A percentile compares a stretch with the other conserved stretches of the same genome.
Evolutionary conservation across 30 jellyfish, hydroid and myxozoan species (phyloP).

Genomic region (Cassiopea andromeda): DNA sequence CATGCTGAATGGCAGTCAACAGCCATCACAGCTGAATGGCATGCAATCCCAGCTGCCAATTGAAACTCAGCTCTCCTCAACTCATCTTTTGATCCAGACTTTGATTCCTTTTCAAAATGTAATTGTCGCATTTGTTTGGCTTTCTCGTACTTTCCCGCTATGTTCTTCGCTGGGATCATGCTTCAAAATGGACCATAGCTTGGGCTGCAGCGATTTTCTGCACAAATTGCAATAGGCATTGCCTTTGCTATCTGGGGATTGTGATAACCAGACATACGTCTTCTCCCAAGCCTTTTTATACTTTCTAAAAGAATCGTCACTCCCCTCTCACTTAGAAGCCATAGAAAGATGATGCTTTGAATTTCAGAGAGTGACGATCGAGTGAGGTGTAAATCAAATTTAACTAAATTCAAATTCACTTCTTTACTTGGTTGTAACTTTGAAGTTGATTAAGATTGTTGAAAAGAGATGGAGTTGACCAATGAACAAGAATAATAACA

Average conservation of each 20-base stretch:
- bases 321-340: conserved; percentile 59
- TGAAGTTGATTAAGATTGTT: background rate
- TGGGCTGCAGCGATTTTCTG: conserved; percentile 43
- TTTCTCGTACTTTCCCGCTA: conserved; percentile 11
- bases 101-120: background rate
- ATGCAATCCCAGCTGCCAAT: conserved; percentile 72
- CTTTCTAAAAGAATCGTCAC: conserved; percentile 39
- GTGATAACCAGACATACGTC: conserved; percentile 59
- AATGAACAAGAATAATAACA: background rate
- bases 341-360: background rate
- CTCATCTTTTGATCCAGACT: conserved; percentile 18
- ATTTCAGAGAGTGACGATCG: background rate
- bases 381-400: background rate
- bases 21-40: conserved; percentile 72
- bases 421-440: background rate
- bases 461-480: background rate
- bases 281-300: conserved; percentile 56
- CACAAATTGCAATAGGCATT: conserved; percentile 52
- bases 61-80: conserved; percentile 63
- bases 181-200: conserved; percentile 41
- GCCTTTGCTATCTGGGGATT: conserved; percentile 57
- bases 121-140: conserved; percentile 58
- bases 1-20: conserved; percentile 75
- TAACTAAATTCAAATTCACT: background rate
- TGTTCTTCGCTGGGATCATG: conserved; percentile 49